These are phyloP conservation scores for Neomorphus geoffroyi DNA, from an alignment of 2,797 vertebrate genomes.

Conservation along the genomic window DNA sequence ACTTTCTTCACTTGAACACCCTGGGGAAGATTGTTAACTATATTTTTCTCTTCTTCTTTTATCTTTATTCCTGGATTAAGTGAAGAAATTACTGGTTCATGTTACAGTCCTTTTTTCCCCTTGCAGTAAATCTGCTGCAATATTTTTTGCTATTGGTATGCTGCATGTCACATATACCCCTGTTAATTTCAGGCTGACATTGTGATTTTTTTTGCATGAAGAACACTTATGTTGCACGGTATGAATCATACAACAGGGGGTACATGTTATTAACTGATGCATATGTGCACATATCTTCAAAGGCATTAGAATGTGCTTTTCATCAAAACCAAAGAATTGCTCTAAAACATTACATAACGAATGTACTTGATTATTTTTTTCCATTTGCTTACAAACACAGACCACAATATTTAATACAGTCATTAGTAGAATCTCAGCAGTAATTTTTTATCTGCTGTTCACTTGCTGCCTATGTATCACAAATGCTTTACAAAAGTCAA, in stretches of 20 bases:
- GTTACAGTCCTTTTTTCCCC: background rate
- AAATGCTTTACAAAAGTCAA: background rate
- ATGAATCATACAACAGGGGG: background rate
- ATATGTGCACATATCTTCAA: background rate
- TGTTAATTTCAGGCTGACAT: background rate
- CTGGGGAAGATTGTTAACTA: constrained; percentile 28
- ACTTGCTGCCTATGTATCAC: background rate
- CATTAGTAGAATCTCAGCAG: background rate
- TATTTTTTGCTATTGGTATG: background rate
- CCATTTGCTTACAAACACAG: background rate
- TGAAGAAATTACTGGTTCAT: constrained; percentile 17
- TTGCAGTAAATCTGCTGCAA: background rate
- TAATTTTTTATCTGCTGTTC: background rate
- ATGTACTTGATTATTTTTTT: background rate
- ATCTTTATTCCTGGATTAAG: constrained; percentile 44
- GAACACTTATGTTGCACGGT: background rate
- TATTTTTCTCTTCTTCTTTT: constrained; percentile 36
- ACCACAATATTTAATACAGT: background rate
- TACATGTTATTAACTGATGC: background rate
- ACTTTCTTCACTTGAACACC: constrained; percentile 42
- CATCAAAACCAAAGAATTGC: background rate
- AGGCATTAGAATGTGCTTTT: background rate
- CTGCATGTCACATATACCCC: accelerated
- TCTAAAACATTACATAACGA: background rate
- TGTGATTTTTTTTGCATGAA: background rate